phyloP scores from a whole-genome alignment of 2,113 vertebrate species.

The Macroglossus sobrinus region DNA sequence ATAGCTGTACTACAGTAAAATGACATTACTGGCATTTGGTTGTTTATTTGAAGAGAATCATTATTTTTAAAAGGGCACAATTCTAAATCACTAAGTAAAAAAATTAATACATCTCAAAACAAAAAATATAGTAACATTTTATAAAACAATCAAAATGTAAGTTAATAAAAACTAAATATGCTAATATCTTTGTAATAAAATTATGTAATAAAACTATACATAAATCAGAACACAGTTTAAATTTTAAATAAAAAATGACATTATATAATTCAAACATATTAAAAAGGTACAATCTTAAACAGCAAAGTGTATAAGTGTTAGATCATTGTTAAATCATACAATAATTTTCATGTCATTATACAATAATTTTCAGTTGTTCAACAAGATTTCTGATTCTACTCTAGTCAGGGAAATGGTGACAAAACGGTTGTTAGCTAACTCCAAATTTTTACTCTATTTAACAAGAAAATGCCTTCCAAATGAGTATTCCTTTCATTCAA shows the following conservation, averaged over 20 bases:
- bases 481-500: not conserved
- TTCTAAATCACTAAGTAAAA: not conserved
- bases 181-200: not conserved
- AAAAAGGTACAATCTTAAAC: not conserved
- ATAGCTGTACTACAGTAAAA: not conserved
- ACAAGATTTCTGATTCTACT: not conserved
- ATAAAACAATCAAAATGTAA: not conserved
- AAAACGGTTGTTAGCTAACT: not conserved
- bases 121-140: not conserved
- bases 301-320: not conserved
- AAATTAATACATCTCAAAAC: not conserved
- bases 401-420: not conserved
- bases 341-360: not conserved
- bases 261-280: not conserved
- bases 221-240: not conserved
- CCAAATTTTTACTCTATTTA: not conserved
- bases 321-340: not conserved
- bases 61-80: not conserved
- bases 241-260: not conserved
- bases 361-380: not conserved
- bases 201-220: not conserved
- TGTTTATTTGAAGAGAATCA: not conserved
- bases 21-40: not conserved
- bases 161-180: not conserved
- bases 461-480: not conserved